A percentile compares a stretch with the other conserved stretches of the same genome.
Evolutionary conservation across 2,113 vertebrate genomes (phyloP).

Genomic region (Oreotragus oreotragus): DNA sequence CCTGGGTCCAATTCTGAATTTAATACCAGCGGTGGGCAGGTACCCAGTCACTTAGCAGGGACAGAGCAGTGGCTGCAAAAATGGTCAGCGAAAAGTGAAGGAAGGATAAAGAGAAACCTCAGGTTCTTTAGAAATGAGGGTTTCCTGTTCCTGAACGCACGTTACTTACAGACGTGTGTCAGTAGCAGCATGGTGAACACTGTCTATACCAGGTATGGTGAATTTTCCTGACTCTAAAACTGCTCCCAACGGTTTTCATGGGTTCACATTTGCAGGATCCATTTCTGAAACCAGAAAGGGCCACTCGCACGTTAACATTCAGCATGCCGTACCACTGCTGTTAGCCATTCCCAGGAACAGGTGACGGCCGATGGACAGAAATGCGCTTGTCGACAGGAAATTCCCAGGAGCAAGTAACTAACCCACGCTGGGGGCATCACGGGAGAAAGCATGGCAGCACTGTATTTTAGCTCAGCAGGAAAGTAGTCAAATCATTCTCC

Average conservation of each 20-base stretch:
- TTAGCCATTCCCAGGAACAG: not conserved
- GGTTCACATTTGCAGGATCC: not conserved
- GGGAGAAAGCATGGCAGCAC: constrained; percentile 9
- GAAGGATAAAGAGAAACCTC: not conserved
- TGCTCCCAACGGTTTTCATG: not conserved
- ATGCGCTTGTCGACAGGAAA: not conserved
- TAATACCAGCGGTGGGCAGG: not conserved
- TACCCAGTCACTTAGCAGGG: not conserved
- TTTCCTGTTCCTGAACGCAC: not conserved
- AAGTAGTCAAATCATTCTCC: constrained; percentile 48
- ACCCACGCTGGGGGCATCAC: not conserved
- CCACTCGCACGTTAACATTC: not conserved
- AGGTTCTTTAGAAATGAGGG: not conserved
- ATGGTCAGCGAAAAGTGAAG: not conserved
- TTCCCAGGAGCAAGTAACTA: not conserved
- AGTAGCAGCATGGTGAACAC: not conserved
- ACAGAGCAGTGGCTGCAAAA: not conserved
- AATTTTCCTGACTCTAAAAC: not conserved
- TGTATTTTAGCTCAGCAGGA: constrained; percentile 38
- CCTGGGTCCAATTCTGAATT: not conserved
- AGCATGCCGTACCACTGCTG: not conserved
- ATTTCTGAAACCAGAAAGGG: not conserved
- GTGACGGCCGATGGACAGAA: not conserved
- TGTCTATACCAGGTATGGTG: not conserved
- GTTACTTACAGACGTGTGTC: not conserved